Percentiles rank a stretch among this genome's conserved stretches.
Evolutionary conservation across 1,140 invertebrate genomes (phyloP).

Genomic region (Latrodectus geometricus): DNA sequence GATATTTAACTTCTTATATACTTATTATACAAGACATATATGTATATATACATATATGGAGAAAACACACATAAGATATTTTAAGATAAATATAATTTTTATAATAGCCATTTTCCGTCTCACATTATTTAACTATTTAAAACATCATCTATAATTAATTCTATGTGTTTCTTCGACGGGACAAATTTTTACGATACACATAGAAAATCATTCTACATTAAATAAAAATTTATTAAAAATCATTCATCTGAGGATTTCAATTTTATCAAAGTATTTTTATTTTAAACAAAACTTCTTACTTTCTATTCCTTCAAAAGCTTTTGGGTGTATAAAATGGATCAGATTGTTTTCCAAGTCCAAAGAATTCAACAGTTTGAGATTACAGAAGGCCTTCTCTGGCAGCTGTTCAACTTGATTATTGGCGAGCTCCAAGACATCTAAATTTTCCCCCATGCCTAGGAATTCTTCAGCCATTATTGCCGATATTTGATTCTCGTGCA

Average conservation of each 20-base stretch:
- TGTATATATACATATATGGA: too few relatives aligned
- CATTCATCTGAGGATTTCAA: background rate
- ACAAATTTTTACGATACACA: background rate
- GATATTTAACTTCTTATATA: too few relatives aligned
- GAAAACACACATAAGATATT: too few relatives aligned
- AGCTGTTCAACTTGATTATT: slow-evolving; percentile 63
- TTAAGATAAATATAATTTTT: too few relatives aligned
- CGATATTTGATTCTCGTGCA: slow-evolving; percentile 64
- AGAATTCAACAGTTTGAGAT: slow-evolving; percentile 62
- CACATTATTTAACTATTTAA: too few relatives aligned
- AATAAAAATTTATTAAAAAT: background rate
- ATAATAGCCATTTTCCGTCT: too few relatives aligned
- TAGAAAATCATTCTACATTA: background rate
- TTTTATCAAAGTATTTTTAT: background rate
- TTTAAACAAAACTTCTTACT: slow-evolving; percentile 76
- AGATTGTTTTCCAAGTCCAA: slow-evolving; percentile 65
- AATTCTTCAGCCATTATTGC: slow-evolving; percentile 46
- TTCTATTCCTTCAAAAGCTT: slow-evolving; percentile 70
- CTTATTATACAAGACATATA: too few relatives aligned
- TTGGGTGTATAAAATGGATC: slow-evolving; percentile 63
- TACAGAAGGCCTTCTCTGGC: slow-evolving; percentile 59
- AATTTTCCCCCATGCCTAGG: slow-evolving; percentile 40
- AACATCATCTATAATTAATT: too few relatives aligned
- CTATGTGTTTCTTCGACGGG: background rate
- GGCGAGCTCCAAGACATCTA: slow-evolving; percentile 64